Conservation (phyloP, 2,888 invertebrate species). For the Gastracanthus pulcherrimus region DNA sequence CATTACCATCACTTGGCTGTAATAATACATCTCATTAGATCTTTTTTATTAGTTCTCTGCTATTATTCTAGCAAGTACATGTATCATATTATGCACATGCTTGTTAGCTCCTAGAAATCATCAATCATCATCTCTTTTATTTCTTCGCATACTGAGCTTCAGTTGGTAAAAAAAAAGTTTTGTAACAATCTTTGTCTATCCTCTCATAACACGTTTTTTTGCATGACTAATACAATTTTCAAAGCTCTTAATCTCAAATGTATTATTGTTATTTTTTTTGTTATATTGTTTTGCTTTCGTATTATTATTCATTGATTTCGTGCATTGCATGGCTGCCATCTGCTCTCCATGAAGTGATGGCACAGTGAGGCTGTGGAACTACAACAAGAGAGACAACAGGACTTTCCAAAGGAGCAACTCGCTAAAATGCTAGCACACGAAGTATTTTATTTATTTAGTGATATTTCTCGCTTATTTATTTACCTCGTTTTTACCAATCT, state of each 20-base stretch:
- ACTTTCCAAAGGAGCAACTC: slow-evolving; percentile 76
- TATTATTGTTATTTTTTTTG: slow-evolving; percentile 43
- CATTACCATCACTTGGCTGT: slow-evolving; percentile 20
- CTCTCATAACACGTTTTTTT: slow-evolving; percentile 31
- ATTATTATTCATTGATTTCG: slow-evolving; percentile 72
- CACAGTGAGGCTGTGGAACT: slow-evolving; percentile 75
- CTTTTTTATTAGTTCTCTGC: slow-evolving; percentile 28
- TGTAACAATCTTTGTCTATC: slow-evolving; percentile 15
- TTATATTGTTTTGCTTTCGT: slow-evolving; percentile 57
- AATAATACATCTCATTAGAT: slow-evolving; percentile 18
- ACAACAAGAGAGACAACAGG: slow-evolving; percentile 71
- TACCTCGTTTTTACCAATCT: slow-evolving; percentile 56
- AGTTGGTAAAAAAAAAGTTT: slow-evolving; percentile 26
- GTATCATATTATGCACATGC: slow-evolving; percentile 52
- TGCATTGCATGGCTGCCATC: slow-evolving; percentile 75
- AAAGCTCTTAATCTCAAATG: slow-evolving; percentile 45
- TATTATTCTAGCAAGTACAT: slow-evolving; percentile 37
- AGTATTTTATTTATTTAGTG: slow-evolving; percentile 67
- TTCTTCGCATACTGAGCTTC: slow-evolving; percentile 26
- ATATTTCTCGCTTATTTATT: slow-evolving; percentile 60
- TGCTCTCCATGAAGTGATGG: slow-evolving; percentile 72
- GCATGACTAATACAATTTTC: slow-evolving; percentile 49
- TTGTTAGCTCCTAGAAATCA: slow-evolving; percentile 53
- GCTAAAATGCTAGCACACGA: slow-evolving; percentile 72
- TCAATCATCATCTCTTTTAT: slow-evolving; percentile 47